Evolutionary conservation across 2,888 invertebrate genomes (phyloP).

Genomic region (Boloria selene): DNA sequence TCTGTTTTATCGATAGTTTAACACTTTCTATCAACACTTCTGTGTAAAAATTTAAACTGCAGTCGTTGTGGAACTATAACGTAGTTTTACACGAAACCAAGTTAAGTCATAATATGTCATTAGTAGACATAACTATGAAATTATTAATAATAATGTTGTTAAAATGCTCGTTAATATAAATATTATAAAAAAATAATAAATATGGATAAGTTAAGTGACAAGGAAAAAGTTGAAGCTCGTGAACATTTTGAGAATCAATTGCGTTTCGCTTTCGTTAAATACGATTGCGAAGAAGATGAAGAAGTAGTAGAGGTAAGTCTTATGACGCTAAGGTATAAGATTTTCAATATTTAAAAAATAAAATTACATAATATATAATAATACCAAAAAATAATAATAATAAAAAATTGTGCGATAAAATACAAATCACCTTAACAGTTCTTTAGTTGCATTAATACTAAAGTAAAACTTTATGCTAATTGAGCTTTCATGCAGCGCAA

Average conservation of each 20-base stretch:
- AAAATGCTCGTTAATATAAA: not conserved
- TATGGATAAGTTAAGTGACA: conserved; percentile 52
- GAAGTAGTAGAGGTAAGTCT: conserved; percentile 65
- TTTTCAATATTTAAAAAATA: not conserved
- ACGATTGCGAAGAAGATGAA: conserved; percentile 67
- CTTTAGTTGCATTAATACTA: no score
- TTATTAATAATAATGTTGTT: not conserved
- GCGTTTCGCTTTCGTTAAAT: conserved; percentile 67
- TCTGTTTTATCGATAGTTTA: conserved; percentile 75
- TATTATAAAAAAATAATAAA: conserved; percentile 38
- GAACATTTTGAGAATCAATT: conserved; percentile 73
- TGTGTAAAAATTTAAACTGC: conserved; percentile 21
- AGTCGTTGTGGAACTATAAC: conserved; percentile 11
- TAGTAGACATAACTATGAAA: not conserved
- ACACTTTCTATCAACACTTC: conserved; percentile 53
- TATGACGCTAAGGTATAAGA: not conserved
- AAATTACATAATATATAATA: no score
- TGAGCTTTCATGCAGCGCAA: no score
- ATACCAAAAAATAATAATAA: no score
- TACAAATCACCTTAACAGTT: no score
- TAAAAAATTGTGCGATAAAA: not conserved
- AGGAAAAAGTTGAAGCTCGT: conserved; percentile 67
- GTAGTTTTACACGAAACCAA: not conserved
- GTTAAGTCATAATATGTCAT: not conserved
- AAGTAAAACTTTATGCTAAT: no score